These are phyloP conservation scores for Sarcoramphus papa DNA, from an alignment of 2,797 vertebrate genomes.

Conservation along the genomic window DNA sequence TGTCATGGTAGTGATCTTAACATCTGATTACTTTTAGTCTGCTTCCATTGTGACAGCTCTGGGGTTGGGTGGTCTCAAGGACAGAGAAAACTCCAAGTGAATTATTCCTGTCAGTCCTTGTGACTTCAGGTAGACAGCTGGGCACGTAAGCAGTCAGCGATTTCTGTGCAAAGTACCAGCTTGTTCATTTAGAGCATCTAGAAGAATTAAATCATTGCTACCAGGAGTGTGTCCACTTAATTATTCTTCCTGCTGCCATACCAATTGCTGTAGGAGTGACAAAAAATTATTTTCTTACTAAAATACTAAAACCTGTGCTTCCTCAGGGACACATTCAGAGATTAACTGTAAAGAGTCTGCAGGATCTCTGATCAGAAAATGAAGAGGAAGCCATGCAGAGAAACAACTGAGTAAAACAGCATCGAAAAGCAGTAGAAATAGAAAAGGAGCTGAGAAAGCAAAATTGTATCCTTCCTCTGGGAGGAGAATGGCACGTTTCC, in stretches of 20 bases:
- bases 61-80: background rate
- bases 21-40: background rate
- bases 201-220: background rate
- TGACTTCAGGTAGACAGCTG: background rate
- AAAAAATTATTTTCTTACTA: background rate
- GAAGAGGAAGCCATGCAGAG: background rate
- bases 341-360: background rate
- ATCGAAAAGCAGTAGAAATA: background rate
- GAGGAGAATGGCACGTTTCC: background rate
- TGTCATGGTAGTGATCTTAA: background rate
- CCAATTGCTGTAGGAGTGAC: background rate
- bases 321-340: background rate
- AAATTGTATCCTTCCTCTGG: background rate
- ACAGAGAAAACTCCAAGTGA: rapidly evolving
- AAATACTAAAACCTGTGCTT: background rate
- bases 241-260: background rate
- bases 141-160: rapidly evolving
- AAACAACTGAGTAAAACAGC: background rate
- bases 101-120: background rate
- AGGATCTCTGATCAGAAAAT: background rate
- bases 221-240: background rate
- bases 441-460: background rate
- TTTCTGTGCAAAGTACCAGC: background rate
- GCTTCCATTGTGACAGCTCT: background rate
- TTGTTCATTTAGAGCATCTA: background rate